Evolutionary conservation across 2,797 vertebrate genomes (phyloP), one percentile per base, ranked within the genome.

Genomic region (Pempheris klunzingeri): DNA sequence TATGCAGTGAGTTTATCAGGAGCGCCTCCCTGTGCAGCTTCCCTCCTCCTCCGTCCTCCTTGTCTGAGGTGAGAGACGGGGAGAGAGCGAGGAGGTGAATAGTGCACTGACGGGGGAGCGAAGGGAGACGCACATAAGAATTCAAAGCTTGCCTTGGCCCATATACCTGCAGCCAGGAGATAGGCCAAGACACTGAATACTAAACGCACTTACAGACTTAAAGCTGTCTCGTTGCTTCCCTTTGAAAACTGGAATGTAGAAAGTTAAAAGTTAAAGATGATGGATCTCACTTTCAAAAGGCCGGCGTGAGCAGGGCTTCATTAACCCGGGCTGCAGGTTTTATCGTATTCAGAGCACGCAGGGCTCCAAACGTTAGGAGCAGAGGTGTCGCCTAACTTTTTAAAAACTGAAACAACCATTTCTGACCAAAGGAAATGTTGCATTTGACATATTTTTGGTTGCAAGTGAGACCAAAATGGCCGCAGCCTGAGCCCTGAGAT

Each of bases 101-200:
- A 63, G 62, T 22, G 61, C 53, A 44, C 4, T 63, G 62, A 74
- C 17, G 10, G 41, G 20, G 63, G 20, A 14, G 24, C 8, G 17
- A 7, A 30, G 11, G n/a, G 52, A 7, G 67, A 34, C 36, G 20
- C 28, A 17, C 65, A 69, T 71, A 77, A 69, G 70, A 53, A 85
- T 84, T 83, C 81, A 83, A 77, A 87, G 86, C 86, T 71, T 34
- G 58, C n/a, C 61, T 63, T 84, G 83, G 85, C 90, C 90, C 78
- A 90, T 38, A 80, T 87, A 87, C 83, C 88, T 90, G 90, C 66
- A 85, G 85, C 57, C 49, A 41, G 63, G 57, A 87, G 89, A 81
- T 74, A 73, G 13, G 52, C 26, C 20, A 68, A 63, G 79, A 70
- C 30, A 20, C 17, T 30, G 57, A 83, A 81, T 63, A 74, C 71